Evolutionary conservation across 1,140 invertebrate genomes (phyloP).

Genomic region (Geopemphigus sp.): DNA sequence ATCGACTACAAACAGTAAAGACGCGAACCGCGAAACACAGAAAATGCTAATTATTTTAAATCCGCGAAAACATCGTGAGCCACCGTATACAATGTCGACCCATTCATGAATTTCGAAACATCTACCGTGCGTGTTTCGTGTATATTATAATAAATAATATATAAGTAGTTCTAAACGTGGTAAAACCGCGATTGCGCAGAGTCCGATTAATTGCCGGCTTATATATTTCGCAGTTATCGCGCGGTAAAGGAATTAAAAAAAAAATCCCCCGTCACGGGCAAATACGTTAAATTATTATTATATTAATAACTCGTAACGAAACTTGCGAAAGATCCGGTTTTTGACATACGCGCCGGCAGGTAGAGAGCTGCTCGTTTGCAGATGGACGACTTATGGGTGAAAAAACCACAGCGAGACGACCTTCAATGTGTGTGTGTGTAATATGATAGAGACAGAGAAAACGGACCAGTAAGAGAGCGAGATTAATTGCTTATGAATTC

Average conservation of each 20-base stretch:
- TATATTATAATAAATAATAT: too few species aligned
- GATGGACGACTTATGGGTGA: not conserved
- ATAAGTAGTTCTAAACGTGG: too few species aligned
- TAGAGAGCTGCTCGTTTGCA: slow-evolving; percentile 10
- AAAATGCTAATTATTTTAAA: too few species aligned
- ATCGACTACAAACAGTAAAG: too few species aligned
- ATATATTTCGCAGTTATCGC: too few species aligned
- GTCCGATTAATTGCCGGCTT: too few species aligned
- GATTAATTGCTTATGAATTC: not conserved
- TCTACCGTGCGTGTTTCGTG: not conserved
- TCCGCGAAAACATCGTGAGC: too few species aligned
- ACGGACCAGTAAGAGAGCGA: not conserved
- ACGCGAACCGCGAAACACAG: too few species aligned
- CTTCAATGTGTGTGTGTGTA: not conserved
- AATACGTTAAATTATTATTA: not conserved
- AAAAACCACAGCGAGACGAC: not conserved
- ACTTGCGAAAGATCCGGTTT: slow-evolving; percentile 39
- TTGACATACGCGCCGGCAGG: not conserved
- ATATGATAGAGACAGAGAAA: not conserved
- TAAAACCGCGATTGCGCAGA: too few species aligned
- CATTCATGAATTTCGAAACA: not conserved
- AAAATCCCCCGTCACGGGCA: not conserved
- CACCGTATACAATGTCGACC: too few species aligned
- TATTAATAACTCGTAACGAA: not conserved
- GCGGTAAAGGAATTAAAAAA: too few species aligned